Conservation (phyloP, 2,113 vertebrate genomes). For the Scalopus aquaticus region DNA sequence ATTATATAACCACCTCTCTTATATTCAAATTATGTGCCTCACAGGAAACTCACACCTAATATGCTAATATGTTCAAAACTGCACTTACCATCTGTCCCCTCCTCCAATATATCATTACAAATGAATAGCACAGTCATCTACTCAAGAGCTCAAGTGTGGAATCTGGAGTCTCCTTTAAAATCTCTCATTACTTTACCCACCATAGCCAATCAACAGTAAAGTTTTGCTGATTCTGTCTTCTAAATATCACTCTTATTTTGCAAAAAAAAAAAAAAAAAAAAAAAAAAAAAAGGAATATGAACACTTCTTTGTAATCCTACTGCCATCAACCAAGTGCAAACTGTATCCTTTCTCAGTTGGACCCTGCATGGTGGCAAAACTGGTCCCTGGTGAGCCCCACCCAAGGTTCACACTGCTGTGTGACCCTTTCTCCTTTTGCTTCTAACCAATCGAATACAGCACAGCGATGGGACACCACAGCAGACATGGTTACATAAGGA, state of each 20-base stretch:
- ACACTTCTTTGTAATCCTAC: not conserved
- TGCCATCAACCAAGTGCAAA: not conserved
- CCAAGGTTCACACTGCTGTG: not conserved
- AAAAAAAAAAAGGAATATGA: not conserved
- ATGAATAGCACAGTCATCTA: not conserved
- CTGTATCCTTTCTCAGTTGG: not conserved
- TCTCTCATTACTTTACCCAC: not conserved
- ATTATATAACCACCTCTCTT: not conserved
- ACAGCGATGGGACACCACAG: not conserved
- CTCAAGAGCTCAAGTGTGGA: not conserved
- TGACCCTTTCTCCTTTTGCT: not conserved
- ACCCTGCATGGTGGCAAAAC: not conserved
- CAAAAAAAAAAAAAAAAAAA: not conserved
- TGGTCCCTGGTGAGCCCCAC: not conserved
- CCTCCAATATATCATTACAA: not conserved
- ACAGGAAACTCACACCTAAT: not conserved
- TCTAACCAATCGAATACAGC: not conserved
- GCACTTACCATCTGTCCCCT: not conserved
- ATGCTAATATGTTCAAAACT: not conserved
- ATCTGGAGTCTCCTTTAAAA: not conserved
- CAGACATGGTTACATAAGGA: not conserved
- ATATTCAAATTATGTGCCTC: not conserved
- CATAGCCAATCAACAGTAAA: not conserved
- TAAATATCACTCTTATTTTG: not conserved
- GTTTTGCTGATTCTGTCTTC: not conserved